Conservation (phyloP, 2,113 vertebrate genomes). For the Echinops telfairi region DNA sequence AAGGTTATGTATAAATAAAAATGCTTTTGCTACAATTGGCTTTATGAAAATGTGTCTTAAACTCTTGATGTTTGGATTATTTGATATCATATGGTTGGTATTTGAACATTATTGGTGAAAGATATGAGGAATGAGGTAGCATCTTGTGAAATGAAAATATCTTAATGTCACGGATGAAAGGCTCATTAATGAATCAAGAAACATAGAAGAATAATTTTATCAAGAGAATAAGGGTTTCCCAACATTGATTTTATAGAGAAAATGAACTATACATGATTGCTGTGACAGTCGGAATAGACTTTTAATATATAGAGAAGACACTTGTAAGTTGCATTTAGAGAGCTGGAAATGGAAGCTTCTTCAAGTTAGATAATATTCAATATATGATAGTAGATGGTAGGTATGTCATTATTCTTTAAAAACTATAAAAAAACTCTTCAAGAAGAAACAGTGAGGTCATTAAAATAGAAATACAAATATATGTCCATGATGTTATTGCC, state of each 20-base stretch:
- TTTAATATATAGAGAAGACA: background rate
- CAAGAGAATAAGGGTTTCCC: background rate
- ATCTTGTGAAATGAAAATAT: conserved; percentile 50
- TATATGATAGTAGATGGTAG: background rate
- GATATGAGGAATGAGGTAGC: conserved; percentile 7
- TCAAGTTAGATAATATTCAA: conserved; percentile 5
- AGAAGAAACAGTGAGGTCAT: background rate
- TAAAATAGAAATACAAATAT: background rate
- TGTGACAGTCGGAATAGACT: background rate
- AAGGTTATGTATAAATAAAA: background rate
- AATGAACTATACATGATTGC: background rate
- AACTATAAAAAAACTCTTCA: background rate
- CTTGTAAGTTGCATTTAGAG: conserved; percentile 35
- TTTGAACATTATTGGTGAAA: conserved; percentile 51
- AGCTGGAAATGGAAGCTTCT: background rate
- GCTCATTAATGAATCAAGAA: conserved; percentile 49
- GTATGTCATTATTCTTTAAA: background rate
- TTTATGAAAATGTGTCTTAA: conserved; percentile 23
- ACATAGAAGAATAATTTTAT: background rate
- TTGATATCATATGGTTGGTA: background rate
- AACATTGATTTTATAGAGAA: background rate
- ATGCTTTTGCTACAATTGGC: background rate
- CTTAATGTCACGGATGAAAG: conserved; percentile 44
- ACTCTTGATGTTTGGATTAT: background rate
- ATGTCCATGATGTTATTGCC: too few species aligned